phyloP scores from a whole-genome alignment of 2,113 vertebrate species.

The Semicossyphus pulcher region DNA sequence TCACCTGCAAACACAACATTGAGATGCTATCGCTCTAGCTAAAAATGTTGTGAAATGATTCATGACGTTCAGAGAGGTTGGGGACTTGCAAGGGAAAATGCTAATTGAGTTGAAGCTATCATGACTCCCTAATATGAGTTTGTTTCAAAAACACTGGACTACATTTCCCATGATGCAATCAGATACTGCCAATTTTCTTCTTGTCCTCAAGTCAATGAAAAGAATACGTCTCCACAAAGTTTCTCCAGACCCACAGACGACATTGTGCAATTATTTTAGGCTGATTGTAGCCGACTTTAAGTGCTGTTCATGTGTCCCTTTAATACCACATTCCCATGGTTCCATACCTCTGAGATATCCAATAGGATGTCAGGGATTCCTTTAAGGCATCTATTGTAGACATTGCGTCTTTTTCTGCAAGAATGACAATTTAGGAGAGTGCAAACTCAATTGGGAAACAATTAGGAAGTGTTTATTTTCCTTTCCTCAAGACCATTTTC shows the following conservation, averaged over 20 bases:
- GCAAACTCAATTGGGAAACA: slow-evolving; percentile 31
- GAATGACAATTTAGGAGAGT: not conserved
- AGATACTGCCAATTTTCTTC: no score
- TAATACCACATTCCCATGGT: not conserved
- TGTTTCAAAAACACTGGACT: no score
- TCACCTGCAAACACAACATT: no score
- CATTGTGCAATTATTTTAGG: no score
- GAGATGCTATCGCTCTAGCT: no score
- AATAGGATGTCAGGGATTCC: slow-evolving; percentile 5
- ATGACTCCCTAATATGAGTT: no score
- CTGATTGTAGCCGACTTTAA: not conserved
- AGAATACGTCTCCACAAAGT: not conserved
- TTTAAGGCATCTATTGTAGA: not conserved
- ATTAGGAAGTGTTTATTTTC: slow-evolving; percentile 32
- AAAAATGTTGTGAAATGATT: no score
- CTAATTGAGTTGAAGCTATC: no score
- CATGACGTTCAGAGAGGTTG: no score
- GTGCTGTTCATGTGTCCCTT: not conserved
- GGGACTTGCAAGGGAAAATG: no score
- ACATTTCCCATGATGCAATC: not conserved
- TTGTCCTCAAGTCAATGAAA: not conserved
- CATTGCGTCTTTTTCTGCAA: not conserved
- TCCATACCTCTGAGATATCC: slow-evolving; percentile 6
- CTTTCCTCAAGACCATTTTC: slow-evolving; percentile 17
- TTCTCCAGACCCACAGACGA: not conserved